phyloP scores from a whole-genome alignment of 92 coral and sea anemone species.

The Phenganax stokvisi region DNA sequence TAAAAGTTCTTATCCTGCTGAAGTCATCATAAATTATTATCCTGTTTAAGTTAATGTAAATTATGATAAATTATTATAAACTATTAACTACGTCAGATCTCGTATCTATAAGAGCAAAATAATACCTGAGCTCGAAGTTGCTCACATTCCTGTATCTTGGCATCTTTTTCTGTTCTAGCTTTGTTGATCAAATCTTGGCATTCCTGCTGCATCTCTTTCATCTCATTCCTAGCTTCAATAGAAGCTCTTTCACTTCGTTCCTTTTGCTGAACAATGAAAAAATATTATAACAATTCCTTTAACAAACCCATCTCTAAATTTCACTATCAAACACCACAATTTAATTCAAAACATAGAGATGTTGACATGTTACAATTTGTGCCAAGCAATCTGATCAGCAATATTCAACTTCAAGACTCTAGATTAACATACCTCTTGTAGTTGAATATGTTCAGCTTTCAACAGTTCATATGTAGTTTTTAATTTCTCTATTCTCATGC shows the following conservation, averaged over 20 bases:
- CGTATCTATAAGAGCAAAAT: neutral
- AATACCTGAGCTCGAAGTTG: constrained; percentile 77
- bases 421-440: constrained; percentile 74
- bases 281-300: too few relatives aligned
- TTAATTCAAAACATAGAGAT: neutral
- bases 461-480: constrained; percentile 92
- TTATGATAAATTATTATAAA: neutral
- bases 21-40: neutral
- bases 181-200: constrained; percentile 76
- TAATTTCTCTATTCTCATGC: constrained; percentile 92
- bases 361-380: neutral
- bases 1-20: neutral
- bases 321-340: neutral
- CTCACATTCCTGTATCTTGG: constrained; percentile 91
- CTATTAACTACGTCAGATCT: neutral
- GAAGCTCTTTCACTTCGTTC: constrained; percentile 74
- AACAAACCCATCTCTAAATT: too few relatives aligned
- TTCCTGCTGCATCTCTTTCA: constrained; percentile 70
- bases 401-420: too few relatives aligned
- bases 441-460: constrained; percentile 90
- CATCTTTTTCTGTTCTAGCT: constrained; percentile 80
- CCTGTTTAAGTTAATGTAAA: neutral
- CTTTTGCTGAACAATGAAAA: constrained; percentile 43
- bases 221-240: constrained; percentile 73
- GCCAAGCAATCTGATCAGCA: neutral